phyloP scores from a whole-genome alignment of 2,113 vertebrate genomes.

The Eclectus roratus region DNA sequence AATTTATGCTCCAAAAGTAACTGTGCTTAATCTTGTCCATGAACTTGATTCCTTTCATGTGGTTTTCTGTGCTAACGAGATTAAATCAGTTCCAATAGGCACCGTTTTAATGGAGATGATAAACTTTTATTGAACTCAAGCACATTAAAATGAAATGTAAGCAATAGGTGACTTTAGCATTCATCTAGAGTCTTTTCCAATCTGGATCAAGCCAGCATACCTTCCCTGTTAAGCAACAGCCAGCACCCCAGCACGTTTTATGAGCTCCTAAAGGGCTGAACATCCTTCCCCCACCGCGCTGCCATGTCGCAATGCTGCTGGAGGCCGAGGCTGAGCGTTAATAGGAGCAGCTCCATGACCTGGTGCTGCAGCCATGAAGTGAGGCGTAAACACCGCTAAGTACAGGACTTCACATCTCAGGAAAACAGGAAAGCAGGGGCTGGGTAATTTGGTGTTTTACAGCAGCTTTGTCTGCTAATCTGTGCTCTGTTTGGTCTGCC shows the following conservation, averaged over 20 bases:
- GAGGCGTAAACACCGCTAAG: conserved; percentile 61
- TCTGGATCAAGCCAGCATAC: conserved; percentile 69
- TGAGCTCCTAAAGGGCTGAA: conserved; percentile 60
- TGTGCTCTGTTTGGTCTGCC: conserved; percentile 83
- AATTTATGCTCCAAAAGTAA: conserved; percentile 57
- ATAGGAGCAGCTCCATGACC: conserved; percentile 24
- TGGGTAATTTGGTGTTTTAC: conserved; percentile 70
- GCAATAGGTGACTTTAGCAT: conserved; percentile 79
- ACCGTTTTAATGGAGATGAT: conserved; percentile 78
- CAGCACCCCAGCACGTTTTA: conserved; percentile 64
- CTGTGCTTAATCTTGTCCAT: conserved; percentile 44
- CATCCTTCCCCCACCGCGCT: not conserved
- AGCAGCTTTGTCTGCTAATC: conserved; percentile 75
- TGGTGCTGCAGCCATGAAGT: conserved; percentile 1
- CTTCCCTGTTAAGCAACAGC: conserved; percentile 73
- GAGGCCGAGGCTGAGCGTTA: not conserved
- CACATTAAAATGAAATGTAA: conserved; percentile 83
- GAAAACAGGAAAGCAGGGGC: conserved; percentile 67
- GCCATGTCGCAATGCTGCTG: not conserved
- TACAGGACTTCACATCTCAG: conserved; percentile 55
- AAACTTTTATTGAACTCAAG: conserved; percentile 83
- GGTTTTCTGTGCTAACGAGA: conserved; percentile 74
- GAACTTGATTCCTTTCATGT: conserved; percentile 76
- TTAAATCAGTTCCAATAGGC: conserved; percentile 81
- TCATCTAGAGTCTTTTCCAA: conserved; percentile 70